Evolutionary conservation across 1,140 invertebrate species (phyloP), one percentile per base, ranked within the genome.

Genomic region (Heliconius congener): DNA sequence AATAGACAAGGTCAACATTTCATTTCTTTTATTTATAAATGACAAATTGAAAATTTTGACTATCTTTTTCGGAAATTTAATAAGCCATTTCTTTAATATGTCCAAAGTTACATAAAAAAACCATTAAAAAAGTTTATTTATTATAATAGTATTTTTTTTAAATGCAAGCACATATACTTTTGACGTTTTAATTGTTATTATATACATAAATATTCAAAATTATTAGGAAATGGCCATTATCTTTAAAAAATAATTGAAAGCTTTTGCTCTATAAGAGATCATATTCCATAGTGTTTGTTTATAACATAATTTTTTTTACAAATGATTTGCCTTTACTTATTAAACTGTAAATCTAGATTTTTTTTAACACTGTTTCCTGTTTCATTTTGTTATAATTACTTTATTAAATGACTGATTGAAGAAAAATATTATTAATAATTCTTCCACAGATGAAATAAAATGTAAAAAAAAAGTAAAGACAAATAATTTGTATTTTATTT

Each of bases 381-480:
- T 23, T 23, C 23, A 23, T 23, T 23, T 23, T 23, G 4, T 16
- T 46, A 46, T 3, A 46, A 46, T 16, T 46, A 46, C 42, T 46
- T 46, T 16, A 46, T 1, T 16, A 16, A 46, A 46, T 46, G 13
- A 46, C 16, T 46, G 42, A 46, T 46, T 9, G 18, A 52, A 6
- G 5, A 52, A 52, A 52, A 6, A 18, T 2, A 52, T 19, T 52
- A 19, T 19, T 52, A 19, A 57, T 57, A 23, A 57, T 8, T 23
- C n/a, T 8, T 23, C n/a, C 60, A 66, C 60, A 66, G 60, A 6
- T 37, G 5, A 37, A 37, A 66, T 66, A 16, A 66, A 27, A 66
- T 66, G 60, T 27, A 75, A 60, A 37, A 76, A 39, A 37, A 76
- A 75, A 60, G 30, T 60, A 8, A 55, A 30, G 37, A 76, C 19